Conservation (phyloP, 2,888 invertebrate species). For the Parnassius orleans region DNA sequence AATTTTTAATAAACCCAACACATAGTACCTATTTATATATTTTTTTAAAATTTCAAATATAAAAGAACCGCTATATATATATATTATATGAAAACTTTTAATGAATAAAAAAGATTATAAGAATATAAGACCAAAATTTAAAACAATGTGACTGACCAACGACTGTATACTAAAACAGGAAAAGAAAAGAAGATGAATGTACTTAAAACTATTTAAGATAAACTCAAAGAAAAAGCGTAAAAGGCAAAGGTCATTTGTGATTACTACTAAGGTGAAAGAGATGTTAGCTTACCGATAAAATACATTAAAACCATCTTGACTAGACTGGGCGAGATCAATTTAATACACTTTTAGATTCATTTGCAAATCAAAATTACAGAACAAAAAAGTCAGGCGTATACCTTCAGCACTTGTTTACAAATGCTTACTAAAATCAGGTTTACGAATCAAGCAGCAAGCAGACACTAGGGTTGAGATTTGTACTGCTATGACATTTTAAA, state of each 20-base stretch:
- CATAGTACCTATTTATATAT: no score
- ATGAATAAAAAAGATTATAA: no score
- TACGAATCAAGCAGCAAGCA: constrained; percentile 2
- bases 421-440: constrained; percentile 9
- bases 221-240: constrained; percentile 15
- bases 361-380: constrained; percentile 2
- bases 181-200: no score
- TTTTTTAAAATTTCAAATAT: no score
- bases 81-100: no score
- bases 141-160: no score
- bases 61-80: no score
- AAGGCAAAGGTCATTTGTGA: constrained; percentile 13
- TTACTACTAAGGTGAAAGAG: constrained; percentile 10
- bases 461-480: background rate
- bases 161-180: no score
- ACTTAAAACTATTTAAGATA: constrained; percentile 1
- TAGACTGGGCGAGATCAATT: constrained; percentile 15
- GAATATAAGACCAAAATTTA: no score
- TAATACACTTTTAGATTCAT: constrained; percentile 4
- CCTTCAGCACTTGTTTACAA: constrained; percentile 13
- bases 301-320: constrained; percentile 22
- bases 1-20: no score
- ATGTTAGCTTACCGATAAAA: constrained; percentile 20
- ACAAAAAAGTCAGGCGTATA: constrained; percentile 7
- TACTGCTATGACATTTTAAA: constrained; percentile 1